Evolutionary conservation across 1,140 invertebrate species (phyloP).

Genomic region (Homarus americanus): DNA sequence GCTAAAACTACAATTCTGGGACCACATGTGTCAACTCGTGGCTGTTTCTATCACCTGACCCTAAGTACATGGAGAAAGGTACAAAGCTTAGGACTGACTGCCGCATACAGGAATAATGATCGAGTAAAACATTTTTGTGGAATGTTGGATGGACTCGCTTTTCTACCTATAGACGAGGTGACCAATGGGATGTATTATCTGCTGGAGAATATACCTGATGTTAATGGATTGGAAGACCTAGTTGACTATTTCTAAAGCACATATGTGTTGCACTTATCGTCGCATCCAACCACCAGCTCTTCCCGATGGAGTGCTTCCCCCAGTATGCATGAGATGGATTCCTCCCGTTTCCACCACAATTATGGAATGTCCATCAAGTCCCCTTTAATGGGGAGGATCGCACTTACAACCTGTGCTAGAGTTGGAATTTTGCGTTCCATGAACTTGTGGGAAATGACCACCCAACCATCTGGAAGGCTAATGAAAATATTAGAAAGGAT

Average conservation of each 20-base stretch:
- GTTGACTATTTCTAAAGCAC: no score
- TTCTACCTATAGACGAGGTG: conserved; percentile 36
- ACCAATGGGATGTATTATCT: not conserved
- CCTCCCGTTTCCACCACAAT: conserved; percentile 11
- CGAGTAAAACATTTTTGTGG: conserved; percentile 29
- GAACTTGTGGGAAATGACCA: conserved; percentile 25
- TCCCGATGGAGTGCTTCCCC: not conserved
- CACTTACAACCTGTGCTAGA: conserved; percentile 21
- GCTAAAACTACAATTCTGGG: no score
- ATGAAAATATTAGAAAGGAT: conserved; percentile 30
- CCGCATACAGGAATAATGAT: not conserved
- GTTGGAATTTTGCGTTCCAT: conserved; percentile 49
- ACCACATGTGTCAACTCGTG: no score
- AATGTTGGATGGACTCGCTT: conserved; percentile 30
- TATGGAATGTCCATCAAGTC: conserved; percentile 44
- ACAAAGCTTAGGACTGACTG: conserved; percentile 14
- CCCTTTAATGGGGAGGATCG: conserved; percentile 30
- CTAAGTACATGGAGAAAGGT: conserved; percentile 25
- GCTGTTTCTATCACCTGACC: conserved; percentile 1
- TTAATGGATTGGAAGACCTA: no score
- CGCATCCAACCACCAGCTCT: conserved; percentile 24
- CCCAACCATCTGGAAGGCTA: conserved; percentile 26
- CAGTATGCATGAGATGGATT: conserved; percentile 16
- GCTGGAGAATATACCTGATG: conserved; percentile 38
- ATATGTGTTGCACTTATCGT: not conserved